Evolutionary conservation across 2,113 vertebrate species (phyloP).

Genomic region (Xerus inauris): DNA sequence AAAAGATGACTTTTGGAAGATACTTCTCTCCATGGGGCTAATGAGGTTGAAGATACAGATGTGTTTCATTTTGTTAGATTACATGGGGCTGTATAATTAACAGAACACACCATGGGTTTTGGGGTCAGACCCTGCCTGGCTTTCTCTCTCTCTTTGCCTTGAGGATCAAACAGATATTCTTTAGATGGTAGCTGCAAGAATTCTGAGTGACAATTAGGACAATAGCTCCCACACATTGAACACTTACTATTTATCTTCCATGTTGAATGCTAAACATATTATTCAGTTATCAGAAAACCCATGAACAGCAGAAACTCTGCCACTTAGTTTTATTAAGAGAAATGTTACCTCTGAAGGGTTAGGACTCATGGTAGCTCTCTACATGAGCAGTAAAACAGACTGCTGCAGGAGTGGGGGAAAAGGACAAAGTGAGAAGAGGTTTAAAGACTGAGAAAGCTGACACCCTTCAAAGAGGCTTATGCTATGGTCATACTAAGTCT

Average conservation of each 20-base stretch:
- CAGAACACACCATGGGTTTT: conserved; percentile 6
- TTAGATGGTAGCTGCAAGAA: not conserved
- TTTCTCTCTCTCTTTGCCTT: not conserved
- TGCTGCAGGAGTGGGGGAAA: conserved; percentile 10
- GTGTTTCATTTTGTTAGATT: conserved; percentile 21
- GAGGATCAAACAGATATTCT: conserved; percentile 2
- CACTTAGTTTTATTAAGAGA: conserved; percentile 49
- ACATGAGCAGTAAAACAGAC: conserved; percentile 31
- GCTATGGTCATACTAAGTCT: conserved; percentile 71
- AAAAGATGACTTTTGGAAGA: conserved; percentile 47
- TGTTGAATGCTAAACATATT: not conserved
- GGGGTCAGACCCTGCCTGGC: not conserved
- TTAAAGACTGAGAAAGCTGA: conserved; percentile 70
- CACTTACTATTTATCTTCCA: conserved; percentile 38
- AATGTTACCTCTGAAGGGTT: conserved; percentile 12
- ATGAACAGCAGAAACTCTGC: conserved; percentile 36
- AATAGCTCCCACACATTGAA: not conserved
- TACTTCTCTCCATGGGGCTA: not conserved
- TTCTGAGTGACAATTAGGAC: conserved; percentile 10
- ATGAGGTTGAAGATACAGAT: conserved; percentile 34
- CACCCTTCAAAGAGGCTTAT: conserved; percentile 53
- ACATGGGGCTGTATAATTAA: not conserved
- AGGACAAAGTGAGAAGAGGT: conserved; percentile 14
- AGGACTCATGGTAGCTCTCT: conserved; percentile 6
- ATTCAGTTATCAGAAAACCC: conserved; percentile 56